Evolutionary conservation across 2,113 vertebrate genomes (phyloP).

Genomic region (Anas platyrhynchos): DNA sequence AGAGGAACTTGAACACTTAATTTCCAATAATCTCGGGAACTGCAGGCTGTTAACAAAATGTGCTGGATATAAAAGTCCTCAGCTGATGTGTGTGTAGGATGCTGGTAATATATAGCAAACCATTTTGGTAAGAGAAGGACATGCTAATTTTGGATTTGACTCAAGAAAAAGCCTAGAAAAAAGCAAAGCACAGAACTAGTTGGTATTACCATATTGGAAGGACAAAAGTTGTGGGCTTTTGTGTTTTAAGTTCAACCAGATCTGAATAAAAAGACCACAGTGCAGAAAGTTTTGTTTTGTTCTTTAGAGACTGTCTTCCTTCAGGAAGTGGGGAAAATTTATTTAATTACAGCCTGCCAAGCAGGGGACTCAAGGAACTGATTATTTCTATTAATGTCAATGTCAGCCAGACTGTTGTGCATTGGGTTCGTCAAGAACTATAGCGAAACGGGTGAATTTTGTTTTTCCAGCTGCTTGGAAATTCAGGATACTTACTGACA

Average conservation of each 20-base stretch:
- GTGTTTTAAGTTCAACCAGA: neutral
- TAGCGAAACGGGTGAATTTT: neutral
- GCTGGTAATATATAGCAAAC: neutral
- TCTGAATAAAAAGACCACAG: neutral
- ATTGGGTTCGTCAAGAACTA: neutral
- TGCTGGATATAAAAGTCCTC: neutral
- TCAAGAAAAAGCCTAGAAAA: neutral
- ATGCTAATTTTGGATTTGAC: neutral
- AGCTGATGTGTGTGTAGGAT: neutral
- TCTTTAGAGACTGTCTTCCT: neutral
- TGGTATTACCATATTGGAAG: neutral
- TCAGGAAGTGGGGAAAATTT: neutral
- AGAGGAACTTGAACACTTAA: neutral
- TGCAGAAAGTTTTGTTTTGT: neutral
- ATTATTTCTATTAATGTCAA: neutral
- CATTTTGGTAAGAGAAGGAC: neutral
- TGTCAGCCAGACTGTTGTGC: neutral
- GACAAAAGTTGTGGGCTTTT: neutral
- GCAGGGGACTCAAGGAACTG: neutral
- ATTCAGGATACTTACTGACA: neutral
- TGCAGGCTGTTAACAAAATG: neutral
- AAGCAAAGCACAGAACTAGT: neutral
- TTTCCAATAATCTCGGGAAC: neutral
- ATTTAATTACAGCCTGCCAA: neutral
- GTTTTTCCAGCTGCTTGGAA: constrained; percentile 40